Evolutionary conservation across 2,113 vertebrate genomes (phyloP).

Genomic region (Xyrauchen texanus): DNA sequence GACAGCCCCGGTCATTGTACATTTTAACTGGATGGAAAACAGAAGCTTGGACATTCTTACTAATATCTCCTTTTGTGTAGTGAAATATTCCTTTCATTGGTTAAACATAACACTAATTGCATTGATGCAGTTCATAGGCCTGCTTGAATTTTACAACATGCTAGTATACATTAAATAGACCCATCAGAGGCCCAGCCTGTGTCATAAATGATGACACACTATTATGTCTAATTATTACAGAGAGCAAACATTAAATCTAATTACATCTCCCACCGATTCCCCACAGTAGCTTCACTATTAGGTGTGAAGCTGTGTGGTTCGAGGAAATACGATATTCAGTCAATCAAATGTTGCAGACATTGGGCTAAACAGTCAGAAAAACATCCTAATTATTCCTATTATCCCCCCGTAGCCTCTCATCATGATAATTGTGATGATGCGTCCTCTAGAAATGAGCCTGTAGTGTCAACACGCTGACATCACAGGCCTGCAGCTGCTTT

Average conservation of each 20-base stretch:
- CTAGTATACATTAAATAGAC: not conserved
- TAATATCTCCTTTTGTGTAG: no score
- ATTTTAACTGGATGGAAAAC: no score
- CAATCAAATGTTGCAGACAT: conserved; percentile 52
- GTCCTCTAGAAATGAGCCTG: conserved; percentile 43
- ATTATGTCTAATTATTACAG: conserved; percentile 45
- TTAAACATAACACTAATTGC: not conserved
- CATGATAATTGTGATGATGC: conserved; percentile 69
- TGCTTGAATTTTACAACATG: not conserved
- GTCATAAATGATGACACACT: not conserved
- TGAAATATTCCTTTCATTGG: not conserved
- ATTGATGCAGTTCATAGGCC: not conserved
- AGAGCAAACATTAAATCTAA: conserved; percentile 52
- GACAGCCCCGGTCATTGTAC: no score
- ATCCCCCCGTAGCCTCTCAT: conserved; percentile 52
- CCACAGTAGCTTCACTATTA: conserved; percentile 45
- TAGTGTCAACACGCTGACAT: conserved; percentile 69
- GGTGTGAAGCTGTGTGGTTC: not conserved
- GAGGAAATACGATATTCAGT: not conserved
- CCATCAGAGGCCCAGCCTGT: not conserved
- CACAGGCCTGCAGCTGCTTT: conserved; percentile 44
- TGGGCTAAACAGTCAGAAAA: conserved; percentile 51
- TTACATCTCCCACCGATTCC: conserved; percentile 52
- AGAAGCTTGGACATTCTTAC: no score
- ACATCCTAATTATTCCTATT: conserved; percentile 68